Percentiles rank a stretch among this genome's conserved stretches.
Conservation (phyloP, 2,888 invertebrate genomes). For the Oconnorella tubifera region DNA sequence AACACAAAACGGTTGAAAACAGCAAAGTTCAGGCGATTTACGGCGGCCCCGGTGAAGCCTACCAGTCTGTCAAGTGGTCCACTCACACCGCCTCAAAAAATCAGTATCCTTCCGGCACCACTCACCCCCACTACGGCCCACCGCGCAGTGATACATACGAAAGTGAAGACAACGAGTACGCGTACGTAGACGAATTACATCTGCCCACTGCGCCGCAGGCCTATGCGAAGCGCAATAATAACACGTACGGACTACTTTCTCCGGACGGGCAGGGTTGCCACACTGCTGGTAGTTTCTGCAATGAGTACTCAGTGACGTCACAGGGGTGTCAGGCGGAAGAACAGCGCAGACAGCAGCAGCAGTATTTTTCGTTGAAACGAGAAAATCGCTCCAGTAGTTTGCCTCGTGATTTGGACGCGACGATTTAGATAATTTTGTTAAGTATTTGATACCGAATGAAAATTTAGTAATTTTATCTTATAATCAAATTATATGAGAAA, state of each 20-base stretch:
- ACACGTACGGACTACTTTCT: not conserved
- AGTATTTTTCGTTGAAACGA: not conserved
- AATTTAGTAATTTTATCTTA: too few relatives aligned
- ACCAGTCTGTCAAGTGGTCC: not conserved
- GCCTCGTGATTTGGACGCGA: not conserved
- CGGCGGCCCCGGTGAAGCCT: not conserved
- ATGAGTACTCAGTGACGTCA: not conserved
- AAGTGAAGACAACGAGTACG: constrained; percentile 15
- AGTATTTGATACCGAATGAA: too few relatives aligned
- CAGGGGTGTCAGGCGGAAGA: not conserved
- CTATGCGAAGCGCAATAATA: too few relatives aligned
- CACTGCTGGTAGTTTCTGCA: not conserved
- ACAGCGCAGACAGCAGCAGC: not conserved
- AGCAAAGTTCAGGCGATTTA: not conserved
- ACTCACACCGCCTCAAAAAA: not conserved
- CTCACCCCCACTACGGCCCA: not conserved
- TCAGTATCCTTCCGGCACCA: not conserved
- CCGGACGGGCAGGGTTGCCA: not conserved
- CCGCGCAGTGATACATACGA: constrained; percentile 7
- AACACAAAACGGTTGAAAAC: not conserved
- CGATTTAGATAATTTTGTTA: too few relatives aligned
- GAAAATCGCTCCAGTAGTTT: not conserved
- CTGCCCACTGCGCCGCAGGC: not conserved
- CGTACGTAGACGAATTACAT: constrained; percentile 10
- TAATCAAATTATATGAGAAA: too few relatives aligned